phyloP scores from a whole-genome alignment of 2,797 vertebrate species.

The Scarus forsteni region DNA sequence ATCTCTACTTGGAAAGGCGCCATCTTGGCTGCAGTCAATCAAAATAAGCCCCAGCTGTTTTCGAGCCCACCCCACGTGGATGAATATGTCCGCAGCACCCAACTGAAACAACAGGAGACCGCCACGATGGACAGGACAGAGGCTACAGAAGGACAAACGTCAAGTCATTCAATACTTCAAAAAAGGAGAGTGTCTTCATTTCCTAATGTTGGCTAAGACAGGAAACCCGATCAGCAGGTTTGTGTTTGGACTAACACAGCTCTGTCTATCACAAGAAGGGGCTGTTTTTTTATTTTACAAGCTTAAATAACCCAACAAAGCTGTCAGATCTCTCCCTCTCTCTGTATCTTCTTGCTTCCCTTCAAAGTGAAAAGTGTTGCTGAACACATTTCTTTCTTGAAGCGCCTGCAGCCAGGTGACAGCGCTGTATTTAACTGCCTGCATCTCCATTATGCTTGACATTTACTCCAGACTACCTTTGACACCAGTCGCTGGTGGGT shows the following conservation, averaged over 20 bases:
- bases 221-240: conserved; percentile 13
- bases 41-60: conserved; percentile 57
- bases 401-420: conserved; percentile 39
- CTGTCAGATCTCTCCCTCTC: conserved; percentile 33
- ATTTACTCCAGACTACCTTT: conserved; percentile 30
- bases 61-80: conserved; percentile 54
- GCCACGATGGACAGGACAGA: conserved; percentile 32
- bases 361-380: conserved; percentile 20
- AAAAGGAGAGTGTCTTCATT: conserved; percentile 14
- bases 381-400: conserved; percentile 23
- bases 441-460: conserved; percentile 28
- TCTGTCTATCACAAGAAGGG: conserved; percentile 24
- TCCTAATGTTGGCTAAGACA: conserved; percentile 24
- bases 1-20: conserved; percentile 50
- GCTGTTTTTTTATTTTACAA: conserved; percentile 40
- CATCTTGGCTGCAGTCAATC: conserved; percentile 49
- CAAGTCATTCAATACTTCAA: conserved; percentile 23
- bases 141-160: conserved; percentile 46
- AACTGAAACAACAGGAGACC: conserved; percentile 44
- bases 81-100: conserved; percentile 44
- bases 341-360: conserved; percentile 50
- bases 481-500: conserved; percentile 19
- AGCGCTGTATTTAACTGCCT: conserved; percentile 41
- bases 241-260: conserved; percentile 16
- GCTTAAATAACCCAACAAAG: conserved; percentile 39